Evolutionary conservation across 1,140 invertebrate genomes (phyloP), one percentile per base, ranked within the genome.

Genomic region (Oncopodura yosiiana): DNA sequence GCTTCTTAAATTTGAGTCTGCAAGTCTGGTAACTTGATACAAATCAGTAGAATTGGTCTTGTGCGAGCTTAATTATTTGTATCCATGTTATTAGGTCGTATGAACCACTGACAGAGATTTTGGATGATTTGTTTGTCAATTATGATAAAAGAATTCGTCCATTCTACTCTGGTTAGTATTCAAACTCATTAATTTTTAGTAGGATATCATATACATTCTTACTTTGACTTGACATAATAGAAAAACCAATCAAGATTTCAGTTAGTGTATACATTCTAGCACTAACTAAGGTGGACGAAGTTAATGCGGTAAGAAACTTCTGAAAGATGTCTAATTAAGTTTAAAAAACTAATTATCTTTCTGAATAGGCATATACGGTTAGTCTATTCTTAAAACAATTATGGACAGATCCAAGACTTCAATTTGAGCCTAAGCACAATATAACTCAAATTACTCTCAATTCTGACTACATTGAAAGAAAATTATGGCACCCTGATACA

Each of bases 271-370:
- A 30, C n/a, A 24, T 55, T 14, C 38, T 46, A n/a, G 39, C 45
- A 16, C 19, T 55, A n/a, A 27, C 46, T 14, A 16, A 21, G 16
- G 41, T 55, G 5, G 46, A 55, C 21, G 53, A 55, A 49, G n/a
- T 34, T 4, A 41, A 42, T 18, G 30, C 37, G 44, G 53, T 55
- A 53, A 49, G 18, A n/a, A 5, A 12, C 16, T 8, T 16, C 21
- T 44, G 16, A 6, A 21, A 44, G 21, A 9, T n/a, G 9, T 19
- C 3, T 6, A 4, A 8, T 18, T 44, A 23, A n/a, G n/a, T n/a
- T n/a, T n/a, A n/a, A n/a, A n/a, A n/a, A n/a, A n/a, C n/a, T n/a
- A n/a, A n/a, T n/a, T n/a, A n/a, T n/a, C n/a, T n/a, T n/a, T n/a
- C n/a, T n/a, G n/a, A n/a, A n/a, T n/a, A n/a, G n/a, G n/a, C n/a